These are phyloP conservation scores for Botia almorhae DNA, from an alignment of 2,797 vertebrate species.

Conservation along the genomic window DNA sequence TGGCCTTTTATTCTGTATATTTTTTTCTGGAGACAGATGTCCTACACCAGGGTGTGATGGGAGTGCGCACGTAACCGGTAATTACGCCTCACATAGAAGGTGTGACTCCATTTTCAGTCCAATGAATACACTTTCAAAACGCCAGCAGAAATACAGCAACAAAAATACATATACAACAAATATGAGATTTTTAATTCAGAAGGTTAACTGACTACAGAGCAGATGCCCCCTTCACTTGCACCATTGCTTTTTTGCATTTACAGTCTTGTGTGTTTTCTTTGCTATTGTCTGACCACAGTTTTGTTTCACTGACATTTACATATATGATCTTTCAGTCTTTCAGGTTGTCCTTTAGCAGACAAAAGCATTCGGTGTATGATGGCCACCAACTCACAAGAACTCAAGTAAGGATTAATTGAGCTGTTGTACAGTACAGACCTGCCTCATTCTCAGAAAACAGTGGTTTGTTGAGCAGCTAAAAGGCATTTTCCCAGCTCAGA, in stretches of 20 bases:
- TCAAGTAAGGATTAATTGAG: slow-evolving; percentile 91
- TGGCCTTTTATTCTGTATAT: slow-evolving; percentile 89
- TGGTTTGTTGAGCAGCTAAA: not conserved
- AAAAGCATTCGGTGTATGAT: slow-evolving; percentile 99
- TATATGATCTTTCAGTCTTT: slow-evolving; percentile 93
- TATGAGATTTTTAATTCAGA: slow-evolving; percentile 67
- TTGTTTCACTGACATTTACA: slow-evolving; percentile 70
- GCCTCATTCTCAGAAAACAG: not conserved
- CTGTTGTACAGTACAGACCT: not conserved
- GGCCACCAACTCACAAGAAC: slow-evolving; percentile 99
- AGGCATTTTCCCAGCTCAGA: too few species aligned
- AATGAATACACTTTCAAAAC: slow-evolving; percentile 88
- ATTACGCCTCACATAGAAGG: slow-evolving; percentile 98
- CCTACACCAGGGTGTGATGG: slow-evolving; percentile 96
- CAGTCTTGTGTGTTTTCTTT: slow-evolving; percentile 60
- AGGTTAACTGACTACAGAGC: slow-evolving; percentile 63
- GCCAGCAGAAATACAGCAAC: slow-evolving; percentile 59
- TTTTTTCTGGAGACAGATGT: slow-evolving; percentile 96
- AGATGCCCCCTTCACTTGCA: slow-evolving; percentile 77
- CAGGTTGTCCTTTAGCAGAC: slow-evolving; percentile 99
- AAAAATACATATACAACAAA: not conserved
- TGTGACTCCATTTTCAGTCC: slow-evolving; percentile 92
- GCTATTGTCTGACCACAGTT: not conserved
- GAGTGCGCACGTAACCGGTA: slow-evolving; percentile 97
- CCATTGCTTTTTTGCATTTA: slow-evolving; percentile 86